phyloP scores from a whole-genome alignment of 2,113 vertebrate genomes.

The Shinisaurus crocodilurus region DNA sequence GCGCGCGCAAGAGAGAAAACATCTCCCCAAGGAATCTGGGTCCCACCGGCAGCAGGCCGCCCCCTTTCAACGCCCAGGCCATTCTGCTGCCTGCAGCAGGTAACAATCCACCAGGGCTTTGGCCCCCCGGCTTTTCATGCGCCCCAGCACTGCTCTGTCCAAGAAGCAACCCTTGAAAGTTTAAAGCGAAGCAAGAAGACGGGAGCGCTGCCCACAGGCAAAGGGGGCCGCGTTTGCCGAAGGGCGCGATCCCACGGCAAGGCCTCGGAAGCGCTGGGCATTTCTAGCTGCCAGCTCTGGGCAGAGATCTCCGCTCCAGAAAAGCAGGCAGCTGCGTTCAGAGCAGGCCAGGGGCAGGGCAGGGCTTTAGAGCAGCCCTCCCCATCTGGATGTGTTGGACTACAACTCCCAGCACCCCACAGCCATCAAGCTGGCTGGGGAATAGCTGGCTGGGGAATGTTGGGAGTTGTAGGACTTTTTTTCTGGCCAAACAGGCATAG shows the following conservation, averaged over 20 bases:
- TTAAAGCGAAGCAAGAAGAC: no score
- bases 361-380: not conserved
- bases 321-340: no score
- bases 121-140: not conserved
- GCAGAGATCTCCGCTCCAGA: not conserved
- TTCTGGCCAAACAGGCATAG: no score
- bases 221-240: no score
- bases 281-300: not conserved
- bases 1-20: not conserved
- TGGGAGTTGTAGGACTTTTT: no score
- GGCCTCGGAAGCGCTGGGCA: no score
- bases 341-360: not conserved
- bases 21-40: fast-evolving
- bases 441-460: no score
- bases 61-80: not conserved
- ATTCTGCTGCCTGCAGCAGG: not conserved
- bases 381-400: no score
- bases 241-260: not conserved
- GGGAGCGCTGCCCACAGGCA: not conserved
- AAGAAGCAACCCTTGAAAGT: not conserved
- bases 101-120: not conserved
- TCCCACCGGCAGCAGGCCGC: not conserved
- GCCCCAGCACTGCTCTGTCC: not conserved
- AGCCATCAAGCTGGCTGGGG: no score
- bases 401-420: no score